Percentiles rank a stretch among this genome's conserved stretches.
phyloP scores from a whole-genome alignment of 2,888 invertebrate species.

The Aphelenchoides bicaudatus region DNA sequence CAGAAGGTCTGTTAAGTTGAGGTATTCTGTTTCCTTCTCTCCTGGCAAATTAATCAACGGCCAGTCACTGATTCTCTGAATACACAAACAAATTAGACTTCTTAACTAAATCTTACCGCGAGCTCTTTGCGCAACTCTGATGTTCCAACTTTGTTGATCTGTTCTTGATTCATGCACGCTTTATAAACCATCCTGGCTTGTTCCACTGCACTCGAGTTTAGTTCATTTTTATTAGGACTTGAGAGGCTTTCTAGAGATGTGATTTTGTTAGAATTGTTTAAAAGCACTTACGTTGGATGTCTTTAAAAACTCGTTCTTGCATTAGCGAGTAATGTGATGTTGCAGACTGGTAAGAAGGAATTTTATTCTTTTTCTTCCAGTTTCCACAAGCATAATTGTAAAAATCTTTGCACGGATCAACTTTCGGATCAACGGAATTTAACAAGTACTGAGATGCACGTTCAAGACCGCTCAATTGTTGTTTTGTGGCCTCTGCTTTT shows the following conservation, averaged over 20 bases:
- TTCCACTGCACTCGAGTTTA: background rate
- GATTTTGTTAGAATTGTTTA: no score
- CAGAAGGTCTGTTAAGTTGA: background rate
- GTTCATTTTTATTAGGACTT: no score
- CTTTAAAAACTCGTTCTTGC: constrained; percentile 41
- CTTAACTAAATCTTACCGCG: background rate
- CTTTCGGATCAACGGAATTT: constrained; percentile 10
- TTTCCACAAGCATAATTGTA: constrained; percentile 37
- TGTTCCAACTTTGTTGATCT: background rate
- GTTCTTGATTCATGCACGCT: background rate
- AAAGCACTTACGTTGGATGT: constrained; percentile 36
- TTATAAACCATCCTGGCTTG: background rate
- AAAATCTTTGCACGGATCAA: constrained; percentile 29
- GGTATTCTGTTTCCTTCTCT: background rate
- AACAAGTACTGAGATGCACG: constrained; percentile 17
- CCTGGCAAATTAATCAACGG: constrained; percentile 1
- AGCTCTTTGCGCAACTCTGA: background rate
- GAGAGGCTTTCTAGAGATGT: no score
- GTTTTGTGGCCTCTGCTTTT: no score
- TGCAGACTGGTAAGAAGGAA: constrained; percentile 38
- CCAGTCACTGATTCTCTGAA: background rate
- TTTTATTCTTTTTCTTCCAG: constrained; percentile 36
- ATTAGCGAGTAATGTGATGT: constrained; percentile 42
- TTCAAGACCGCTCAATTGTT: background rate
- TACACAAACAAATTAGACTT: background rate